Base-by-base conservation (phyloP, 2,113 vertebrate genomes). In the Amphilophus citrinellus region DNA sequence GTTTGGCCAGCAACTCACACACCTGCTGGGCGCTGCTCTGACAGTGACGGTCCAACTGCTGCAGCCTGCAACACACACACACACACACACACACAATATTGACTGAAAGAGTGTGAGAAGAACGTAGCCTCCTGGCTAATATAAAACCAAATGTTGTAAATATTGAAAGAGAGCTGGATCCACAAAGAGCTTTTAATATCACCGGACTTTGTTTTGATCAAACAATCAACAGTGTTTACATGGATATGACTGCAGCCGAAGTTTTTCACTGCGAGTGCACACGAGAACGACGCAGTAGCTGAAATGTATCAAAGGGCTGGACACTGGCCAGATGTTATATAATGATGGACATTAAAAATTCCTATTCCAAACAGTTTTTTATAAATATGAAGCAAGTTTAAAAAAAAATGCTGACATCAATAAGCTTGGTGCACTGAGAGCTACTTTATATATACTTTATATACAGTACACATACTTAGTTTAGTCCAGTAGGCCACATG, bases 1-100 rank as follows among this genome's bases (percentile, higher is more conserved):
- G 97, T 94, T 95, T 97, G 95, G 90, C 94, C 91, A 99, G 97
- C 81, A 99, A 88, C 94, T 97, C 97, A 88, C 96, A 96, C 93
- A 98, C 96, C 94, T 99, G 98, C 96, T 96, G 97, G 80, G 97
- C 97, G 30, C 97, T 97, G 93, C 92, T 93, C 96, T 98, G 97
- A 95, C 98, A 95, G 89, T 98, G 97, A 93, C 95, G 95, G 90
- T 98, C 98, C 95, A 98, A 96, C 95, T 99, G 97, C 91, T 95
- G 94, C 89, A 99, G 96, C 95, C 98, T 99, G 94, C 58, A 88
- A 86, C 85, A 93, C 80, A 87, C 84, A n/a, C n/a, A 79, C 71
- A 58, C 68, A 56, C 79, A 65, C 62, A 83, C 81, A 77, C 71
- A 77, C 84, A 82, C 27, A 83, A 66, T 85, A 87, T 84, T 89